Conservation (phyloP, 35 echinoderm and acorn worm species). For the Apostichopus japonicus region DNA sequence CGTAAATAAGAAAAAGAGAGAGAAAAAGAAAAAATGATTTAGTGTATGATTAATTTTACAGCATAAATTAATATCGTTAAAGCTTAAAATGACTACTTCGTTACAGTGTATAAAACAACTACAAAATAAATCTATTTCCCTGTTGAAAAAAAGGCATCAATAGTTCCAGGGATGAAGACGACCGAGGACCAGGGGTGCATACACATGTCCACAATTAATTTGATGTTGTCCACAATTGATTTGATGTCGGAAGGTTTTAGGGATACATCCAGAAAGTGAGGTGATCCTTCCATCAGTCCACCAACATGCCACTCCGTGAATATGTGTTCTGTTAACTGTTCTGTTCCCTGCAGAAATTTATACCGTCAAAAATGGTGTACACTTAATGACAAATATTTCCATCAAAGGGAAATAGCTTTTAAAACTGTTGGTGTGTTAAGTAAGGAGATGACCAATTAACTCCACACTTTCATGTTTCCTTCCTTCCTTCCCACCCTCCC, state of each 20-base stretch:
- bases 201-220: background rate
- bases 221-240: background rate
- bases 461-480: background rate
- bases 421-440: too few relatives aligned
- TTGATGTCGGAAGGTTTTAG: background rate
- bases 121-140: slow-evolving; percentile 43
- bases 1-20: background rate
- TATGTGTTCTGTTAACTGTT: too few relatives aligned
- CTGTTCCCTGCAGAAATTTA: too few relatives aligned
- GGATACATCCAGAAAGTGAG: background rate
- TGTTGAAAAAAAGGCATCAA: slow-evolving; percentile 50
- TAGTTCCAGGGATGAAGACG: slow-evolving; percentile 24
- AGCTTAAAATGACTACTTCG: slow-evolving; percentile 34
- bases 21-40: background rate
- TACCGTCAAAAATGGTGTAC: too few relatives aligned
- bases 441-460: background rate
- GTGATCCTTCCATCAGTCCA: background rate
- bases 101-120: slow-evolving; percentile 12
- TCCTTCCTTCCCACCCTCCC: background rate
- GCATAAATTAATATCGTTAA: background rate
- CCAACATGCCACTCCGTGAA: too few relatives aligned
- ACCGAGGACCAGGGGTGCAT: background rate
- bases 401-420: too few relatives aligned
- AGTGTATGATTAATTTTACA: background rate
- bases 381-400: too few relatives aligned